Evolutionary conservation across 2,113 vertebrate genomes (phyloP), one percentile per base, ranked within the genome.

Genomic region (Notarius lentiginosus): DNA sequence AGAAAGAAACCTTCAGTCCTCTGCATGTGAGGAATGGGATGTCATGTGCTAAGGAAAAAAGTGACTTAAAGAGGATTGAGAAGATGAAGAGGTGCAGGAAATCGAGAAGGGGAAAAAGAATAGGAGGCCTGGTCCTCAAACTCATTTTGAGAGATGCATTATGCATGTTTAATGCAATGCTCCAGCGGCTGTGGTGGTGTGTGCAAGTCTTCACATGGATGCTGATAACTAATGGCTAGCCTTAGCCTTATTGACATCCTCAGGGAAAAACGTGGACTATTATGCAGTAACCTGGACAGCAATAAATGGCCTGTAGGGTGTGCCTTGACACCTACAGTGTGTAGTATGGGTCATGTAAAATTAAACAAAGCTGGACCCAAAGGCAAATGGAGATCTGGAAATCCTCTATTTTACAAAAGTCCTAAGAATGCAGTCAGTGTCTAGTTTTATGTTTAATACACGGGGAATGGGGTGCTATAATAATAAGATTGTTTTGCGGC

Each of bases 91-190:
- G 75, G 60, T 27, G 60, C n/a, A 83, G 51, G 72, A 76, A 86
- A 89, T 49, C 72, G 61, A 85, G 92, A 83, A 80, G 91, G 91
- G 90, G 4, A 2, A 70, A 76, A 87, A 86, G 83, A 56, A 88
- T 86, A 76, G 66, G 30, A 70, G 12, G 56, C 58, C 49, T 88
- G 85, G 90, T 89, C 88, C 84, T 65, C 4, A 61, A 84, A 72
- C 63, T 76, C 68, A 30, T 75, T 82, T 84, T 22, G 11, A 41
- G 72, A 85, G 75, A 85, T n/a, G 72, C 86, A 63, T 27, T 81
- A 72, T 84, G 84, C 83, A 89, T 90, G 80, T 77, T 81, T 82
- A 92, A 84, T 89, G 41, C 53, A 18, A 34, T n/a, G 83, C 70
- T 75, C 18, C 60, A 17, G 47, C 20, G 14, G 22, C n/a, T 73